These are phyloP conservation scores for Phalacrocorax carbo DNA, from an alignment of 2,113 vertebrate species.

Conservation along the genomic window DNA sequence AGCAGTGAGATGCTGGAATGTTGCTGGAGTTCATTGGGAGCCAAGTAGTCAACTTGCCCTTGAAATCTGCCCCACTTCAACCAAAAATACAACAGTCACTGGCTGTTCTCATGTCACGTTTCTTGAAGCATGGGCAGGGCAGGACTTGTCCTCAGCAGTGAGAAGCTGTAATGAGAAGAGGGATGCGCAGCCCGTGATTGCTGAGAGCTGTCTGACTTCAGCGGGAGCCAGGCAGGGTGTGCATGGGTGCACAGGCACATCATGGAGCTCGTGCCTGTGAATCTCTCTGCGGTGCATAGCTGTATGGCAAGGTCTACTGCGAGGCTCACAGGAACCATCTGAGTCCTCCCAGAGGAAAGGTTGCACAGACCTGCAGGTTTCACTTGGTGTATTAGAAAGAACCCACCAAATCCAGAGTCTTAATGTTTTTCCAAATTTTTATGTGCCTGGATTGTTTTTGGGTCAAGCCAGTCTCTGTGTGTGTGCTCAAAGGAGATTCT, in stretches of 20 bases:
- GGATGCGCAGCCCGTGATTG: background rate
- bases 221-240: background rate
- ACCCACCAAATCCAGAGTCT: background rate
- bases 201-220: background rate
- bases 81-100: background rate
- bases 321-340: background rate
- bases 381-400: background rate
- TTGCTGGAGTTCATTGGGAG: background rate
- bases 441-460: background rate
- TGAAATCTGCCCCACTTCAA: background rate
- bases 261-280: fast-evolving
- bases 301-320: background rate
- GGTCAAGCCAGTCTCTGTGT: background rate
- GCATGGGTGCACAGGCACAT: background rate
- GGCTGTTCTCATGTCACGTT: background rate
- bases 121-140: background rate
- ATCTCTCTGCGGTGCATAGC: background rate
- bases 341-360: background rate
- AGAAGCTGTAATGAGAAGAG: background rate
- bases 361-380: background rate
- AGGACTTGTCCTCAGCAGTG: background rate
- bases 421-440: background rate
- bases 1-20: background rate
- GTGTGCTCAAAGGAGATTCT: background rate
- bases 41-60: background rate